Base-by-base conservation (phyloP, 2,888 invertebrate genomes). In the Alentia gelatinosa region DNA sequence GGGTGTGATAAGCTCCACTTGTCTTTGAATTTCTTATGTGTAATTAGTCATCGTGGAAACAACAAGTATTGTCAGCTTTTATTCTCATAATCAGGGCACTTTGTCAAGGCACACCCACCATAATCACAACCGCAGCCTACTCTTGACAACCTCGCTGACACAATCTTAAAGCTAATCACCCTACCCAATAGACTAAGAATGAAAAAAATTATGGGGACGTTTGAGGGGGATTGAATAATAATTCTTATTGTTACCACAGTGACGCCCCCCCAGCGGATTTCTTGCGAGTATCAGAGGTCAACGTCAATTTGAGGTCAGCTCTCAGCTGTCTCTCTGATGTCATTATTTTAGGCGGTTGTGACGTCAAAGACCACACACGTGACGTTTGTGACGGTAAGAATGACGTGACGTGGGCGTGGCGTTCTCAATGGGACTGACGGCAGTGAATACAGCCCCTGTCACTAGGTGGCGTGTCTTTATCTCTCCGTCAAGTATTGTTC, bases 311-410 rank as follows among this genome's bases (percentile, higher is more conserved):
- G 12, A 74, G 74, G 74, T 74, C 74, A 74, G n/a, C 47, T 19
- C 0, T 9, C 79, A 79, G 15, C 79, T 37, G 79, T 26, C 79
- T n/a, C n/a, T 23, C 15, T 35, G 79, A 79, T 39, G 37, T 79
- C 79, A 79, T 79, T 79, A 39, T 74, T 26, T 19, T 33, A 33
- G 15, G 74, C 26, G n/a, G 12, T 5, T 19, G 19, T 79, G 79
- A 79, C 79, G 79, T 79, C 79, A 79, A 4, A 37, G 79, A 79
- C 79, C 79, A 79, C 79, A 35, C 79, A 79, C 79, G 37, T 37
- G 37, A 23, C 39, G 79, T 79, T 30, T 68, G 68, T 30, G 26
- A 12, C 30, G 26, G 68, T 19, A 35, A 37, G 33, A 37, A 79
- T 79, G 79, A 39, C 79, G 79, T 79, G 37, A 35, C 79, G 23